Evolutionary conservation across 2,113 vertebrate species (phyloP).

Genomic region (Tautogolabrus adspersus): DNA sequence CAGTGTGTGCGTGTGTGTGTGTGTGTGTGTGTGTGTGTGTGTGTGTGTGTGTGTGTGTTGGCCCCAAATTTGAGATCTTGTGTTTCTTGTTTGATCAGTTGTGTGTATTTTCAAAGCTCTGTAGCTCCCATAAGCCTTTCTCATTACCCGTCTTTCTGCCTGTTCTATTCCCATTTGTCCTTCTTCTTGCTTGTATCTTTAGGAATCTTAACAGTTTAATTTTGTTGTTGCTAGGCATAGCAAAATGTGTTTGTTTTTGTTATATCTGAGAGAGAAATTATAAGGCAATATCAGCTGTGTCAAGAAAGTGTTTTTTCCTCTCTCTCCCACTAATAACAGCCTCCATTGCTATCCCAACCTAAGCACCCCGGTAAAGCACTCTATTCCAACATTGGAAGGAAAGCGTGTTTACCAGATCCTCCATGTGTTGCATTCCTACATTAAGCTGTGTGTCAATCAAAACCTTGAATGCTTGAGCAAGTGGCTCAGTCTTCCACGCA

Average conservation of each 20-base stretch:
- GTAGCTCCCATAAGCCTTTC: not conserved
- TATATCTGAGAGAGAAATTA: constrained; percentile 24
- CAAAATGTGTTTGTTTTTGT: not conserved
- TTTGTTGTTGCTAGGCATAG: not conserved
- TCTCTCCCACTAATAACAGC: constrained; percentile 43
- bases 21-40: constrained; percentile 5
- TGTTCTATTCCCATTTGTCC: not conserved
- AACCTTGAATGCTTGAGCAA: constrained; percentile 30
- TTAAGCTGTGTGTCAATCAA: constrained; percentile 61
- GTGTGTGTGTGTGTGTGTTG: constrained; percentile 15
- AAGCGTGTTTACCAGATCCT: constrained; percentile 54
- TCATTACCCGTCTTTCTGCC: not conserved
- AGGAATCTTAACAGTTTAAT: constrained; percentile 7
- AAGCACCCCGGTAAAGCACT: constrained; percentile 13
- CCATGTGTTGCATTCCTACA: constrained; percentile 50
- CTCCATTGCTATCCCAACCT: constrained; percentile 35
- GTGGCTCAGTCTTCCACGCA: constrained; percentile 9
- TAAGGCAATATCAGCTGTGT: constrained; percentile 39
- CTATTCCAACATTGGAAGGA: constrained; percentile 44
- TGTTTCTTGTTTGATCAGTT: constrained; percentile 38
- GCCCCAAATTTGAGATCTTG: constrained; percentile 46
- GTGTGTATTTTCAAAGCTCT: constrained; percentile 46
- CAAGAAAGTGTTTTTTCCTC: constrained; percentile 43
- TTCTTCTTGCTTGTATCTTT: not conserved
- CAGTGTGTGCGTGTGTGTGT: constrained; percentile 17